Evolutionary conservation across 2,113 vertebrate species (phyloP), one percentile per base, ranked within the genome.

Genomic region (Bubo scandiacus): DNA sequence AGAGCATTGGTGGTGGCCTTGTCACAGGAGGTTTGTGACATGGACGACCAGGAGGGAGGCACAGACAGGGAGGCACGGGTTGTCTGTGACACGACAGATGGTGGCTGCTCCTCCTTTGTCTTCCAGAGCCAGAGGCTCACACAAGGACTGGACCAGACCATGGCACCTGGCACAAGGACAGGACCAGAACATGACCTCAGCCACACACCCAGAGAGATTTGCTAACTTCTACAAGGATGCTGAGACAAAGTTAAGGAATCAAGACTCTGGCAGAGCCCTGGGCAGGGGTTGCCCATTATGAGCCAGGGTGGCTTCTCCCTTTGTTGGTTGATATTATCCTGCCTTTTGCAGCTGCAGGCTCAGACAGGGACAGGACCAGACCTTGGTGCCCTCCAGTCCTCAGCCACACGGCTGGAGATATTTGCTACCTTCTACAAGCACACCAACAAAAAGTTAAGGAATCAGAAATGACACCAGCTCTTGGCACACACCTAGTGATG

Each of bases 81-180:
- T 58, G 52, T 20, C 23, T 0, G 1, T 23, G 52, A 9, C 3
- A 0, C 1, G 13, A 32, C 17, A 27, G 16, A 13, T 5, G 29
- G 29, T 3, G 2, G 8, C 29, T 66, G 51, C 15, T 85, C 29
- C 36, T 61, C 45, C 34, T 65, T 34, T 65, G 40, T 27, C 19
- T 54, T 65, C 26, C 10, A 51, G 43, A 67, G 43, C 15, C 2
- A 0, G 12, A 38, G 40, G 26, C 59, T 55, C 27, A 32, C 11
- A 6, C 38, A 43, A 8, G 34, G 32, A 42, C 23, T 38, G 18
- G 8, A 34, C 17, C 54, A 40, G n/a, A 59, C 4, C 29, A 4
- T 20, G 14, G 15, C 1, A 4, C 32, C 40, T 40, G 40, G 40
- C 11, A 6, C 38, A 43, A 8, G 40, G 40, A 42, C 40, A 42